Evolutionary conservation across 2,888 invertebrate genomes (phyloP).

Genomic region (Deroplatys truncata): DNA sequence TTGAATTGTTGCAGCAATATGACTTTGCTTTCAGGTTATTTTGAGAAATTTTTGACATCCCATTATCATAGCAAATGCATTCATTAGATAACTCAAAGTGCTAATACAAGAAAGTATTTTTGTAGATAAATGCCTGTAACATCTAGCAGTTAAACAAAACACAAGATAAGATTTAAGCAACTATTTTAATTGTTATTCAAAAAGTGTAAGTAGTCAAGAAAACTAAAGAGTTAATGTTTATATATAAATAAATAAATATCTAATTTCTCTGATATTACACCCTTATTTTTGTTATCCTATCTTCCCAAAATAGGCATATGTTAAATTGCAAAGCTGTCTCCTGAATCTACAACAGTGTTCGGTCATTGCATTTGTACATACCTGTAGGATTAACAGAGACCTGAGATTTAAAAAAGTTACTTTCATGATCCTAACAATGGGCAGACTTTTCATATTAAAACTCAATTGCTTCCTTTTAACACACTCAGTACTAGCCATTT

Average conservation of each 20-base stretch:
- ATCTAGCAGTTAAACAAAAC: not conserved
- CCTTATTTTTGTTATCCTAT: not conserved
- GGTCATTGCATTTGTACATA: too few relatives aligned
- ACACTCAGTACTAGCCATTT: too few relatives aligned
- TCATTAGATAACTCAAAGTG: too few relatives aligned
- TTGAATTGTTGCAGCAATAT: not conserved
- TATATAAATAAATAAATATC: not conserved
- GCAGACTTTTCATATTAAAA: too few relatives aligned
- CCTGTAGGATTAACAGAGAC: too few relatives aligned
- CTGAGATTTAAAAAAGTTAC: too few relatives aligned
- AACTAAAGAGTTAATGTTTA: not conserved
- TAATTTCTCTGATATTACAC: not conserved
- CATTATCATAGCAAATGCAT: too few relatives aligned
- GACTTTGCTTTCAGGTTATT: not conserved
- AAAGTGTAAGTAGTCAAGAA: not conserved
- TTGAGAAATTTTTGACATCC: not conserved
- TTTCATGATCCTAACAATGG: too few relatives aligned
- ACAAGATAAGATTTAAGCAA: not conserved
- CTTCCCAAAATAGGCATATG: too few relatives aligned
- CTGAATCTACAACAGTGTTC: too few relatives aligned
- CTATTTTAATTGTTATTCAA: not conserved
- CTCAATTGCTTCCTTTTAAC: too few relatives aligned
- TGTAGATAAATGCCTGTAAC: not conserved
- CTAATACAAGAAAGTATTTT: not conserved
- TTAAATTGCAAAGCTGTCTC: too few relatives aligned